Percentiles rank a stretch among this genome's conserved stretches.
These are phyloP conservation scores for Rhamnusium bicolor DNA, from an alignment of 2,888 invertebrate species.

Conservation along the genomic window DNA sequence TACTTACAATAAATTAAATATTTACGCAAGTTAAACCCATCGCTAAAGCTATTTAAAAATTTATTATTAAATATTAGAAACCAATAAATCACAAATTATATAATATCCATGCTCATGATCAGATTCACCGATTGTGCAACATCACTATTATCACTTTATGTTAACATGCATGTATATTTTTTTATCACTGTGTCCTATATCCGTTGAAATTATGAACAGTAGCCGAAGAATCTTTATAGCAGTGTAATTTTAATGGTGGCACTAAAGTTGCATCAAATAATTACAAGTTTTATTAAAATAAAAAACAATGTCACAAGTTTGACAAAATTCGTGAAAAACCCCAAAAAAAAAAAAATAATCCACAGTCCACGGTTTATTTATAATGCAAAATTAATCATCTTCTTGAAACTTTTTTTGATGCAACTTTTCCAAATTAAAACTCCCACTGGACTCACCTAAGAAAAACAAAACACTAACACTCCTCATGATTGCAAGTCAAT, in stretches of 20 bases:
- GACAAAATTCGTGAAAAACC: too few species aligned
- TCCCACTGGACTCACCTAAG: constrained; percentile 65
- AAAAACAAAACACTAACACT: constrained; percentile 68
- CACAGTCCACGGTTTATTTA: too few species aligned
- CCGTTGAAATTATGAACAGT: background rate
- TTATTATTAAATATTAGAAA: background rate
- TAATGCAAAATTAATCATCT: too few species aligned
- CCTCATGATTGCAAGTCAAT: constrained; percentile 67
- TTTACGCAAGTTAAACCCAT: background rate
- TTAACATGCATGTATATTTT: background rate
- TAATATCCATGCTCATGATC: background rate
- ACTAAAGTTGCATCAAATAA: background rate
- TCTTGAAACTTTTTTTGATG: too few species aligned
- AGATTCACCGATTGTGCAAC: background rate
- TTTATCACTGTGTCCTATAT: background rate
- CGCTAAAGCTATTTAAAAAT: background rate
- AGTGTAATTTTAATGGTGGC: background rate
- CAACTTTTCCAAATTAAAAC: background rate
- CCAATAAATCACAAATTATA: background rate
- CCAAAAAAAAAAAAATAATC: too few species aligned
- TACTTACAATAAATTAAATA: background rate
- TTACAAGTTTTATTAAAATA: background rate
- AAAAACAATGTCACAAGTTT: too few species aligned
- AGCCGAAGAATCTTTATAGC: background rate
- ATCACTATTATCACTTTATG: background rate